Evolutionary conservation across 2,888 invertebrate genomes (phyloP).

Genomic region (Caprella mutica): DNA sequence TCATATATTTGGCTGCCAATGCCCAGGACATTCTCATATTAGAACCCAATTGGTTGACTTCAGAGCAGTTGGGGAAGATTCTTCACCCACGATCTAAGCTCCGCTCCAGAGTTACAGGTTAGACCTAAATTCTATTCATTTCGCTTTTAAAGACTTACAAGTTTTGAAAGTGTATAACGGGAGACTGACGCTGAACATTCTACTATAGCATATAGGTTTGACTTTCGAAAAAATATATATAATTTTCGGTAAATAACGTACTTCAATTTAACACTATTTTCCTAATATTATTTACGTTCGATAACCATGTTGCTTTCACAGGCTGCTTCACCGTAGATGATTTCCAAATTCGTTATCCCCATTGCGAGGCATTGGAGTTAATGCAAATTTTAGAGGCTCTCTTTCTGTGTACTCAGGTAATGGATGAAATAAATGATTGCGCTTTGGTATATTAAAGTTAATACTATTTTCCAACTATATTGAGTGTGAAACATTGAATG

Average conservation of each 20-base stretch:
- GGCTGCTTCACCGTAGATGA: slow-evolving; percentile 62
- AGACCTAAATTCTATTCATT: not conserved
- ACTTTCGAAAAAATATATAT: not conserved
- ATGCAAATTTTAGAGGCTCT: slow-evolving; percentile 57
- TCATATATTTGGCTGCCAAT: slow-evolving; percentile 46
- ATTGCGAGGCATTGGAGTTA: slow-evolving; percentile 56
- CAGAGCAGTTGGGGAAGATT: slow-evolving; percentile 45
- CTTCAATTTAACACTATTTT: too few species aligned
- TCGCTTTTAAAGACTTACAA: too few species aligned
- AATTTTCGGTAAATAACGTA: not conserved
- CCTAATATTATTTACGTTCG: too few species aligned
- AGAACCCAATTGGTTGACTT: slow-evolving; percentile 46
- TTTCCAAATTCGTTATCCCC: slow-evolving; percentile 58
- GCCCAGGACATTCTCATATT: slow-evolving; percentile 46
- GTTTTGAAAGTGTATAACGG: too few species aligned
- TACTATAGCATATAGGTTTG: not conserved
- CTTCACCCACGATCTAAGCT: slow-evolving; percentile 38
- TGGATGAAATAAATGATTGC: too few species aligned
- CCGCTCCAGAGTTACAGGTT: slow-evolving; percentile 40
- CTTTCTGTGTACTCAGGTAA: slow-evolving; percentile 54
- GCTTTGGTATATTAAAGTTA: too few species aligned
- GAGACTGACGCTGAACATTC: not conserved
- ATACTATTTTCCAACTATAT: too few species aligned
- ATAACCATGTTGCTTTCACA: too few species aligned
- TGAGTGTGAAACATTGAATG: too few species aligned